phyloP scores from a whole-genome alignment of 2,797 vertebrate species.

The Rallus crepitans region DNA sequence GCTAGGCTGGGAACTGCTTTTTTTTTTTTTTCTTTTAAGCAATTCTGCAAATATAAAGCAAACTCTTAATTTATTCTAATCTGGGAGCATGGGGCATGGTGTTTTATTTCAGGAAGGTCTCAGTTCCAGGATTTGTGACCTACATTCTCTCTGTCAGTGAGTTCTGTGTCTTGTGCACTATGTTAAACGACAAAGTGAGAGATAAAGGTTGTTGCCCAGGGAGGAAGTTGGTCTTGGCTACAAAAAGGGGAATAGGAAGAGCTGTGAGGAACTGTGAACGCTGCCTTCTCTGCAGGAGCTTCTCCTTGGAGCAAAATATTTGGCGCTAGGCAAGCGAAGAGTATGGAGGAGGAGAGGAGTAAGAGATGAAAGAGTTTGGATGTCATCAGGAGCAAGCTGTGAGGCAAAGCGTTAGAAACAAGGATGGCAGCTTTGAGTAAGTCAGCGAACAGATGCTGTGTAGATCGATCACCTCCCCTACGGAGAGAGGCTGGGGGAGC shows the following conservation, averaged over 20 bases:
- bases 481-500: too few relatives aligned
- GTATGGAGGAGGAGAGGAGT: slow-evolving; percentile 46
- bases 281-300: background rate
- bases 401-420: slow-evolving; percentile 66
- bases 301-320: slow-evolving; percentile 52
- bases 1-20: background rate
- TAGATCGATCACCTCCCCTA: background rate
- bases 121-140: background rate
- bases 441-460: background rate
- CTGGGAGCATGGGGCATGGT: background rate
- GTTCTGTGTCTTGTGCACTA: background rate
- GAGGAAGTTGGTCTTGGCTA: background rate
- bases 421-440: slow-evolving; percentile 8
- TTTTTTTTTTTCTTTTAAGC: background rate
- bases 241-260: background rate
- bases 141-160: background rate
- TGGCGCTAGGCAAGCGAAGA: slow-evolving; percentile 57
- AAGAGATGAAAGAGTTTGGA: slow-evolving; percentile 15
- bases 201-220: background rate
- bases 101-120: background rate
- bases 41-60: background rate
- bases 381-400: slow-evolving; percentile 61
- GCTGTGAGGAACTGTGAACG: slow-evolving; percentile 1
- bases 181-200: background rate
- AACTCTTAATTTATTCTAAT: background rate